Evolutionary conservation across 2,797 vertebrate species (phyloP).

Genomic region (Remorina albescens): DNA sequence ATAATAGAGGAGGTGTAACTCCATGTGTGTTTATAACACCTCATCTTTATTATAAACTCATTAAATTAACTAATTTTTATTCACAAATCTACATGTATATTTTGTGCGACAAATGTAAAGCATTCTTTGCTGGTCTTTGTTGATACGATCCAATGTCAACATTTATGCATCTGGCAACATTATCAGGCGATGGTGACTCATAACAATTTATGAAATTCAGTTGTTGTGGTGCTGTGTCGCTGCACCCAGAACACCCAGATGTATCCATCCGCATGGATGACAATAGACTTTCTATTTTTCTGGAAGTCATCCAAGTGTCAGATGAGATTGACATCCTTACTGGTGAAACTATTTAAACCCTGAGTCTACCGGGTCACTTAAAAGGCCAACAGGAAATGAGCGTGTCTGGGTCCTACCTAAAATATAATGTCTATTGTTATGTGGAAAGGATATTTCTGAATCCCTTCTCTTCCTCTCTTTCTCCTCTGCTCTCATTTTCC

Average conservation of each 20-base stretch:
- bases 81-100: slow-evolving; percentile 13
- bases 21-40: slow-evolving; percentile 15
- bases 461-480: slow-evolving; percentile 38
- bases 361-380: slow-evolving; percentile 16
- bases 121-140: slow-evolving; percentile 1
- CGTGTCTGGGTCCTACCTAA: slow-evolving; percentile 2
- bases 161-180: slow-evolving; percentile 8
- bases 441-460: slow-evolving; percentile 56
- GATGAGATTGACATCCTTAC: too few relatives aligned
- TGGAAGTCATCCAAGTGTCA: slow-evolving; percentile 50
- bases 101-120: neutral
- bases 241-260: neutral
- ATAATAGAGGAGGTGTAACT: neutral
- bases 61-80: slow-evolving; percentile 19
- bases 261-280: neutral
- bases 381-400: slow-evolving; percentile 39
- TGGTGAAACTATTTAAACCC: slow-evolving; percentile 26
- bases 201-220: neutral
- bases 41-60: slow-evolving; percentile 30
- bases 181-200: slow-evolving; percentile 1
- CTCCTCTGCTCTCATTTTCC: neutral
- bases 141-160: slow-evolving; percentile 33
- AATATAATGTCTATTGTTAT: slow-evolving; percentile 52
- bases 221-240: neutral
- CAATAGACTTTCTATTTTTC: slow-evolving; percentile 13